These are phyloP conservation scores for Oscheius onirici DNA, from an alignment of 2,888 invertebrate species.

Conservation along the genomic window DNA sequence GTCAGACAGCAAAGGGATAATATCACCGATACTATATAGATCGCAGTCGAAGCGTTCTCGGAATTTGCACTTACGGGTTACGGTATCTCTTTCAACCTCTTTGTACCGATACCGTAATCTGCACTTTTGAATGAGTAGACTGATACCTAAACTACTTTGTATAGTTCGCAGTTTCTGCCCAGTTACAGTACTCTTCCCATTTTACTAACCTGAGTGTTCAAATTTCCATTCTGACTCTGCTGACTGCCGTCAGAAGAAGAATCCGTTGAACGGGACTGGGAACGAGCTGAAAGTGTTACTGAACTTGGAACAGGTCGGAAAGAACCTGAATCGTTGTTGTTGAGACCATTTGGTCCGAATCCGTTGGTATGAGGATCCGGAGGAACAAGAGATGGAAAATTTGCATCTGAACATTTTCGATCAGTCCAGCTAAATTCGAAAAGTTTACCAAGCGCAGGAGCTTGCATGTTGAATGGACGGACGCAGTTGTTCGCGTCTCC, in stretches of 20 bases:
- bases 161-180: too few species aligned
- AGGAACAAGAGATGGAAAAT: constrained; percentile 10
- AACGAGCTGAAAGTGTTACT: too few species aligned
- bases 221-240: constrained; percentile 18
- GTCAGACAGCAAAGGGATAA: too few species aligned
- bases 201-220: constrained; percentile 1
- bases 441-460: constrained; percentile 19
- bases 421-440: neutral
- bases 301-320: too few species aligned
- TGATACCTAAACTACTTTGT: too few species aligned
- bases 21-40: too few species aligned
- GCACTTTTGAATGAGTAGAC: too few species aligned
- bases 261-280: constrained; percentile 32
- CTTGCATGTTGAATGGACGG: constrained; percentile 28
- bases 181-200: too few species aligned
- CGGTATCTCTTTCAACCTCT: too few species aligned
- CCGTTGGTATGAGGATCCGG: constrained; percentile 23
- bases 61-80: too few species aligned
- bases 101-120: too few species aligned
- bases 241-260: constrained; percentile 31
- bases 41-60: too few species aligned
- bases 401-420: constrained; percentile 8
- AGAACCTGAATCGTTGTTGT: neutral
- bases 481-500: neutral
- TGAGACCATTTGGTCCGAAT: neutral